phyloP scores from a whole-genome alignment of 2,888 invertebrate genomes.

The Lissonota sp. region DNA sequence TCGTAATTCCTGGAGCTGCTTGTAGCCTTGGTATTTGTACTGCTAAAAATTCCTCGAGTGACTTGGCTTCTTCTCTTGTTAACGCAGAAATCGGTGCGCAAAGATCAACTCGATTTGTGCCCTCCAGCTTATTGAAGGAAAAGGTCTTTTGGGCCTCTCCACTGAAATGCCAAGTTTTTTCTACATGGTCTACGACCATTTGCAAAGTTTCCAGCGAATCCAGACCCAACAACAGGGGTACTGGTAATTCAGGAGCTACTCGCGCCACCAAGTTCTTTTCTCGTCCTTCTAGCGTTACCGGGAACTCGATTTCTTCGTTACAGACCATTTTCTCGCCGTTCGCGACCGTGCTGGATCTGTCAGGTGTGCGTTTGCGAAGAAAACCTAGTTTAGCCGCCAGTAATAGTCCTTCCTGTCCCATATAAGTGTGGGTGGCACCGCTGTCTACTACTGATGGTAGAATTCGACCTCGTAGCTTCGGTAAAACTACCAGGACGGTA shows the following conservation, averaged over 20 bases:
- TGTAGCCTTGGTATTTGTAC: neutral
- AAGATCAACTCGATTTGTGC: no score
- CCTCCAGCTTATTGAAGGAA: no score
- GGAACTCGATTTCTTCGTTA: conserved; percentile 18
- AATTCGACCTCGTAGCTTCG: neutral
- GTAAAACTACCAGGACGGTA: neutral
- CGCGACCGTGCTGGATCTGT: conserved; percentile 16
- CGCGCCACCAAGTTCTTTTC: no score
- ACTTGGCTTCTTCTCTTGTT: no score
- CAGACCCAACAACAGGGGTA: no score
- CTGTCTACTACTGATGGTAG: conserved; percentile 9
- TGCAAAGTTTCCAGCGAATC: no score
- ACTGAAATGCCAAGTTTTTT: no score
- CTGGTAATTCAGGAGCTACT: no score
- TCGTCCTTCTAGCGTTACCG: no score
- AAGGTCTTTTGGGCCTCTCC: no score
- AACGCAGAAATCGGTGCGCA: no score
- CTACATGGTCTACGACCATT: no score
- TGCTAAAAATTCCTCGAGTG: neutral
- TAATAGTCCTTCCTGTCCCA: conserved; percentile 65
- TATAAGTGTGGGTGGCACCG: conserved; percentile 16
- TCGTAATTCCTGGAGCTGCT: neutral
- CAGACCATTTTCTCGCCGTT: conserved; percentile 9
- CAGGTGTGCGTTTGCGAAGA: neutral
- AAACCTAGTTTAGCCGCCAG: conserved; percentile 17